A percentile compares a stretch with the other conserved stretches of the same genome.
Conservation (phyloP, 2,888 invertebrate genomes). For the Acronicta leporina region DNA sequence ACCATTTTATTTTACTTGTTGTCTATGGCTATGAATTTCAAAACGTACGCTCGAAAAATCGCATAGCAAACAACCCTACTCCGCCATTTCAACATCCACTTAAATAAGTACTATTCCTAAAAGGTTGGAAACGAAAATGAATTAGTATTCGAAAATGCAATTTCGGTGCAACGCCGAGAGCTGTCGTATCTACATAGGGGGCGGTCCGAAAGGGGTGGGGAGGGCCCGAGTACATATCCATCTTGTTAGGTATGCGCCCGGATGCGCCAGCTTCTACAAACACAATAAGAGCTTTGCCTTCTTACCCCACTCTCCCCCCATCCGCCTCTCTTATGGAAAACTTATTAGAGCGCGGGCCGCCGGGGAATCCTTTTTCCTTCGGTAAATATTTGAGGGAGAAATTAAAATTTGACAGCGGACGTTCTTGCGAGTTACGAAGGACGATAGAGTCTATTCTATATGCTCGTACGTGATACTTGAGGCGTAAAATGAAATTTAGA, state of each 20-base stretch:
- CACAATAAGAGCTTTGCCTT: constrained; percentile 88
- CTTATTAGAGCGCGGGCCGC: constrained; percentile 88
- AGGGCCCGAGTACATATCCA: constrained; percentile 83
- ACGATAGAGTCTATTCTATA: constrained; percentile 81
- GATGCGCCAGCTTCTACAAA: constrained; percentile 89
- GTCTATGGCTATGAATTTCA: neutral
- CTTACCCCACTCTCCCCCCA: constrained; percentile 67
- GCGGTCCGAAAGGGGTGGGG: constrained; percentile 81
- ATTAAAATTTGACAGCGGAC: constrained; percentile 89
- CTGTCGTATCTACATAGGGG: constrained; percentile 74
- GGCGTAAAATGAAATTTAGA: constrained; percentile 88
- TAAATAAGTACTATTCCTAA: constrained; percentile 56
- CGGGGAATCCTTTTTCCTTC: constrained; percentile 89
- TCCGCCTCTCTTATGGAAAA: constrained; percentile 86
- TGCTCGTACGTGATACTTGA: constrained; percentile 86
- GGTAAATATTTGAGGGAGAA: constrained; percentile 89
- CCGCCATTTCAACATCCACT: constrained; percentile 47
- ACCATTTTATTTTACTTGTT: no score
- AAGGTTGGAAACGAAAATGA: constrained; percentile 72
- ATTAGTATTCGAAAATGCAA: constrained; percentile 88
- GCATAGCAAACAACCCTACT: constrained; percentile 23
- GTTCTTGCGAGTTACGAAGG: constrained; percentile 78
- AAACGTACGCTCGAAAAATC: constrained; percentile 1
- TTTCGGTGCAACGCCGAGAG: constrained; percentile 82
- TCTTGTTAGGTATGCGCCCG: constrained; percentile 89